phyloP scores from a whole-genome alignment of 2,113 vertebrate species.

The Drymodes brunneopygia region DNA sequence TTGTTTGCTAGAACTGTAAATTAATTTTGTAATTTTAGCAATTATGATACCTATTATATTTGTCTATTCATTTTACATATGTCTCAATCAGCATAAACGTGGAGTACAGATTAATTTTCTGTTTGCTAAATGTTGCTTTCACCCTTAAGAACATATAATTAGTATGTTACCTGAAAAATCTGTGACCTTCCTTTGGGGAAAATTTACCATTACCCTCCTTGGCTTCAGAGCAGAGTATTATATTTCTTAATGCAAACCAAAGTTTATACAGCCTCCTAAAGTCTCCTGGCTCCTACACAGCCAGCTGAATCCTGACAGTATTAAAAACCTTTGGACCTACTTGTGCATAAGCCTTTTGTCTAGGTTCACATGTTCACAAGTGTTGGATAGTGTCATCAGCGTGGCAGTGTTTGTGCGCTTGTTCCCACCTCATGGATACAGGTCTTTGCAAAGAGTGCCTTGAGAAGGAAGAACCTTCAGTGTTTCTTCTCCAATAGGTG shows the following conservation, averaged over 20 bases:
- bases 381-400: neutral
- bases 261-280: neutral
- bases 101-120: neutral
- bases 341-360: neutral
- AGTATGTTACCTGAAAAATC: neutral
- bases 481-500: neutral
- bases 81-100: neutral
- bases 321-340: neutral
- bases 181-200: neutral
- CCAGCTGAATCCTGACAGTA: neutral
- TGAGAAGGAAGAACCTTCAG: neutral
- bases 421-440: neutral
- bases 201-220: neutral
- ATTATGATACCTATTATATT: neutral
- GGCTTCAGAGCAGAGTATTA: neutral
- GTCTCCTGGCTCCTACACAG: neutral
- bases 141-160: neutral
- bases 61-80: neutral
- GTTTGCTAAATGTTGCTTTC: neutral
- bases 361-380: accelerated
- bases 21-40: neutral
- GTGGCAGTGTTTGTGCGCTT: neutral
- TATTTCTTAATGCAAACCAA: neutral
- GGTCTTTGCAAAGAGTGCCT: neutral
- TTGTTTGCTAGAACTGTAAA: neutral